phyloP scores from a whole-genome alignment of 2,797 vertebrate species.

The Schizothorax lantsangensis region DNA sequence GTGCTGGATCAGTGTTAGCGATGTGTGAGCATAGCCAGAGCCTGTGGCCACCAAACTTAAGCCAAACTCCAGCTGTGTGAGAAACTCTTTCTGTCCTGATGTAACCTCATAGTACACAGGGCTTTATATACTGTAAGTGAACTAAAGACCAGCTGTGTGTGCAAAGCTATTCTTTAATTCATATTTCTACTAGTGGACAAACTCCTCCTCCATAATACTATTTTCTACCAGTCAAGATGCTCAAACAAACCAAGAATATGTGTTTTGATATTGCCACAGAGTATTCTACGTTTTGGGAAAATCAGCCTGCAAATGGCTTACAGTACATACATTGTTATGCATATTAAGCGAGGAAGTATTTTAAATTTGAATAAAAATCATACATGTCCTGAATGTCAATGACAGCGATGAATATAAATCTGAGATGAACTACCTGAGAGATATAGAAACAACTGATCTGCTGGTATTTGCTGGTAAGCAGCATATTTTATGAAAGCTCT shows the following conservation, averaged over 20 bases:
- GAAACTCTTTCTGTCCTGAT: conserved; percentile 38
- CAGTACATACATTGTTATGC: neutral
- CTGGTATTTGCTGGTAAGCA: neutral
- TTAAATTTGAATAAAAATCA: neutral
- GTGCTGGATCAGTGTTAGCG: conserved; percentile 1
- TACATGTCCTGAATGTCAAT: neutral
- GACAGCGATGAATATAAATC: neutral
- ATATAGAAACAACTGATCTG: neutral
- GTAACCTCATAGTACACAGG: conserved; percentile 20
- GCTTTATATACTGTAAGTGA: conserved; percentile 1
- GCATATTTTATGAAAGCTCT: neutral
- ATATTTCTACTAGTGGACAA: neutral
- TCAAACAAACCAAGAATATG: neutral
- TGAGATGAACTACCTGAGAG: neutral
- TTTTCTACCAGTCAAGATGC: neutral
- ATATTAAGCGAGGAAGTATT: neutral
- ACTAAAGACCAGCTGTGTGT: neutral
- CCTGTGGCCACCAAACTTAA: neutral
- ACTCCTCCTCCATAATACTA: neutral
- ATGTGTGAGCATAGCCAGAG: conserved; percentile 38
- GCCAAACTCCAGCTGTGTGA: conserved; percentile 28
- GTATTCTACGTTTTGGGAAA: neutral
- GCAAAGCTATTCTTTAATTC: neutral
- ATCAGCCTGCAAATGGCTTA: neutral
- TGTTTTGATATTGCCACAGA: neutral